Conservation (phyloP, 2,113 vertebrate genomes). For the Thymallus thymallus region DNA sequence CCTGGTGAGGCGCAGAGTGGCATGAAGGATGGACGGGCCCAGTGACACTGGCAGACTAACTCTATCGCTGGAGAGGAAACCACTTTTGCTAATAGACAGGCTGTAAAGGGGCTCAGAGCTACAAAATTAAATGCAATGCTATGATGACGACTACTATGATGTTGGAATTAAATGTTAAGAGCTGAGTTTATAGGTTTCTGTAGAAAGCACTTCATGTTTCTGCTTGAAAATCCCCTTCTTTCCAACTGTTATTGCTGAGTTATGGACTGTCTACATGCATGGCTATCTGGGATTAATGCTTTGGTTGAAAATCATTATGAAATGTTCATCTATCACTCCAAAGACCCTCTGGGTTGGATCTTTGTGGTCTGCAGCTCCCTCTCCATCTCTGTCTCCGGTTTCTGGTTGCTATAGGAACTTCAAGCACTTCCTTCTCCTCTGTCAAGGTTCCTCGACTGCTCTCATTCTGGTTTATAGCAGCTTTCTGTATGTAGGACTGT, state of each 20-base stretch:
- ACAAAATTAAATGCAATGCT: too few relatives aligned
- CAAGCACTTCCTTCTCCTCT: neutral
- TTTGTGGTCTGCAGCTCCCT: slow-evolving; percentile 10
- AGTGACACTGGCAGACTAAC: slow-evolving; percentile 69
- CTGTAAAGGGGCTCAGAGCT: slow-evolving; percentile 10
- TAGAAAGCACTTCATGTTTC: neutral
- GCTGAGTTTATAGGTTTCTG: neutral
- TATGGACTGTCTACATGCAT: slow-evolving; percentile 15
- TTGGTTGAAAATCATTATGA: slow-evolving; percentile 4
- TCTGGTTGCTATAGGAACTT: slow-evolving; percentile 13
- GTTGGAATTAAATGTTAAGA: neutral
- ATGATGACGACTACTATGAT: neutral
- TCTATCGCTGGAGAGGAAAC: slow-evolving; percentile 35
- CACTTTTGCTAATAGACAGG: slow-evolving; percentile 33
- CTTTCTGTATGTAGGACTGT: too few relatives aligned
- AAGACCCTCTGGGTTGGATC: slow-evolving; percentile 25
- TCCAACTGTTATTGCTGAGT: slow-evolving; percentile 40
- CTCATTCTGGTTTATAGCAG: too few relatives aligned
- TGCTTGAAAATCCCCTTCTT: slow-evolving; percentile 6
- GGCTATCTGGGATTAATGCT: slow-evolving; percentile 29
- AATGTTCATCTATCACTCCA: neutral
- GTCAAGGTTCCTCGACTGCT: slow-evolving; percentile 13
- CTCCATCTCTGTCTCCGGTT: slow-evolving; percentile 3
- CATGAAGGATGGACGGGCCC: neutral
- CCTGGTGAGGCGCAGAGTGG: slow-evolving; percentile 27